Base-by-base conservation (phyloP, 2,888 invertebrate genomes). In the Epirrita christyi region DNA sequence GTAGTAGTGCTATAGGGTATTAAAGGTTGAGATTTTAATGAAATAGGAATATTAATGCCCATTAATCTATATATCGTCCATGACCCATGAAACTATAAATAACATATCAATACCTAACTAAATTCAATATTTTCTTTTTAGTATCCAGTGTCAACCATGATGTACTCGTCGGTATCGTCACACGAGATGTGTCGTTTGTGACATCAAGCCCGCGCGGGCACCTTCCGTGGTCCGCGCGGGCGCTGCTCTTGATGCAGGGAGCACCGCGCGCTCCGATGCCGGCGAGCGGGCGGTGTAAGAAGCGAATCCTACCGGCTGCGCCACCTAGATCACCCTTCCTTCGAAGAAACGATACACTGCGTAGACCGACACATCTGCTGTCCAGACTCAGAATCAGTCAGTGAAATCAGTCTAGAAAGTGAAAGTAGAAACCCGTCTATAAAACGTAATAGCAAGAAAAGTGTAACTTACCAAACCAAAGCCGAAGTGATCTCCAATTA, bases 181-280 rank as follows among this genome's bases (percentile, higher is more conserved):
- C 94, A 94, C 70, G 94, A 94, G 78, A 92, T 94, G 85, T 94
- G 94, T 79, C 93, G 94, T n/a, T 93, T 94, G 93, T 94, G 94
- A 94, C 94, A 93, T 67, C 93, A 93, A 72, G 92, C 92, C 47
- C 86, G 92, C 64, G 86, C 88, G 68, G 88, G 91, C 14, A 80
- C 83, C 3, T 82, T 87, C 64, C 83, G 87, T 11, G 78, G 81
- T 21, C 79, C 83, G 41, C 83, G 90, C 54, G 69, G 82, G 1
- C 78, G 89, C 0, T 90, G 88, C 61, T 88, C 91, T 72, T 88
- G 91, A 90, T 89, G 90, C 67, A 80, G 85, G 58, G 83, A 78
- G 47, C 88, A 89, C 76, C 87, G 86, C 74, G 80, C 85, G 69
- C 67, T 76, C 66, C 78, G 80, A 69, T 66, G 74, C 37, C 75